These are phyloP conservation scores for Callopanchax toddi DNA, from an alignment of 2,113 vertebrate species.

Conservation along the genomic window DNA sequence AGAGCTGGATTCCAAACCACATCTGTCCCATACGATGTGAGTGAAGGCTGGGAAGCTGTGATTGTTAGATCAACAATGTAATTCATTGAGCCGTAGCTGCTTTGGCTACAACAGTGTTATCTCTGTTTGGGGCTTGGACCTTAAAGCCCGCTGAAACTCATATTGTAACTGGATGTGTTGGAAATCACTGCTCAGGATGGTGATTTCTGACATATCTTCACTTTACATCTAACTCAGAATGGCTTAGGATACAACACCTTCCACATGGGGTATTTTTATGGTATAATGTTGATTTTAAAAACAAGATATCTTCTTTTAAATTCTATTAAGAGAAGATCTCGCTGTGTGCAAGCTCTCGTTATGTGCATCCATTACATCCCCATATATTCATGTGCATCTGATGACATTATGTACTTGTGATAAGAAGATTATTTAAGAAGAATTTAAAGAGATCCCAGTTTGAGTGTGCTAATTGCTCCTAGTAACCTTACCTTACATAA, in stretches of 20 bases:
- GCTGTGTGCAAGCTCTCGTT: slow-evolving; percentile 29
- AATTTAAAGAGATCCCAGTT: slow-evolving; percentile 8
- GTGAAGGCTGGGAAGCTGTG: slow-evolving; percentile 29
- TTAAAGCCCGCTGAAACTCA: slow-evolving; percentile 45
- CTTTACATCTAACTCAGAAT: slow-evolving; percentile 25
- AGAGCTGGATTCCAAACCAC: slow-evolving; percentile 47
- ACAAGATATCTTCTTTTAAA: slow-evolving; percentile 32
- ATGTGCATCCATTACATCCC: slow-evolving; percentile 33
- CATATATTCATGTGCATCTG: slow-evolving; percentile 36
- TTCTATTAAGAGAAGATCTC: slow-evolving; percentile 36
- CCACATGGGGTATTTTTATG: neutral
- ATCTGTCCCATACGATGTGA: slow-evolving; percentile 26
- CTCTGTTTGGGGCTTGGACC: slow-evolving; percentile 45
- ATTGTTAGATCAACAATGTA: slow-evolving; percentile 57
- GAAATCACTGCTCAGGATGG: slow-evolving; percentile 10
- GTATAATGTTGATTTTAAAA: slow-evolving; percentile 31
- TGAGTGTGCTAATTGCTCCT: neutral
- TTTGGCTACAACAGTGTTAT: slow-evolving; percentile 20
- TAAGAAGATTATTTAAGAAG: slow-evolving; percentile 23
- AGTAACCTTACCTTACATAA: neutral
- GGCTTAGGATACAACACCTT: slow-evolving; percentile 5
- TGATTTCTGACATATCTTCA: slow-evolving; percentile 35
- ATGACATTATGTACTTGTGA: slow-evolving; percentile 40
- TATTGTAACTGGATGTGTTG: slow-evolving; percentile 54
- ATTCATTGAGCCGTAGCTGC: slow-evolving; percentile 13